Evolutionary conservation across 2,888 invertebrate genomes (phyloP).

Genomic region (Ctena decussata): DNA sequence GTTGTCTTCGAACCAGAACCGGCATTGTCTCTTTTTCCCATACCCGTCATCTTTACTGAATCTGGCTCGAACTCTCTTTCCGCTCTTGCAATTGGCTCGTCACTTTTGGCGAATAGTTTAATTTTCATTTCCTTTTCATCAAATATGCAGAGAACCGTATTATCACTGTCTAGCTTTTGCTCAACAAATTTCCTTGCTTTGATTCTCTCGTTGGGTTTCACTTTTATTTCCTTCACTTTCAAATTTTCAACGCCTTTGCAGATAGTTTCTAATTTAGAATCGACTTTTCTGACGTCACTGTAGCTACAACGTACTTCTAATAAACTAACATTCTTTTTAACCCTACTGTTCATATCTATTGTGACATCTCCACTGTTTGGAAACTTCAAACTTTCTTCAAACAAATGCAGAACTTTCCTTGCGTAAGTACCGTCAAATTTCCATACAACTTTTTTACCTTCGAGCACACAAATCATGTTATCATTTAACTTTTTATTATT

Average conservation of each 20-base stretch:
- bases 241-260: background rate
- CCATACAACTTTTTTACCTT: slow-evolving; percentile 12
- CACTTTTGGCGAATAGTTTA: background rate
- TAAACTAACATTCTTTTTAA: background rate
- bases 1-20: background rate
- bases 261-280: background rate
- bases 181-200: background rate
- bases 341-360: background rate
- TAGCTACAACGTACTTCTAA: background rate
- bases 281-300: background rate
- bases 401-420: slow-evolving; percentile 25
- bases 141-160: background rate
- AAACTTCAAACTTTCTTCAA: background rate
- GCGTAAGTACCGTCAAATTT: background rate
- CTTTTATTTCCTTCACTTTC: background rate
- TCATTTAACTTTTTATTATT: background rate
- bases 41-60: background rate
- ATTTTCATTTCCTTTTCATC: background rate
- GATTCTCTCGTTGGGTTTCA: background rate
- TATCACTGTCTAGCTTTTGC: background rate
- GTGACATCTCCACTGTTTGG: background rate
- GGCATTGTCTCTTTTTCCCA: background rate
- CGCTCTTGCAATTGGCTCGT: background rate
- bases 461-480: background rate
- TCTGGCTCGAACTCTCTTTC: background rate